These are phyloP conservation scores for Mystacides longicornis DNA, from an alignment of 2,888 invertebrate genomes.

Conservation along the genomic window DNA sequence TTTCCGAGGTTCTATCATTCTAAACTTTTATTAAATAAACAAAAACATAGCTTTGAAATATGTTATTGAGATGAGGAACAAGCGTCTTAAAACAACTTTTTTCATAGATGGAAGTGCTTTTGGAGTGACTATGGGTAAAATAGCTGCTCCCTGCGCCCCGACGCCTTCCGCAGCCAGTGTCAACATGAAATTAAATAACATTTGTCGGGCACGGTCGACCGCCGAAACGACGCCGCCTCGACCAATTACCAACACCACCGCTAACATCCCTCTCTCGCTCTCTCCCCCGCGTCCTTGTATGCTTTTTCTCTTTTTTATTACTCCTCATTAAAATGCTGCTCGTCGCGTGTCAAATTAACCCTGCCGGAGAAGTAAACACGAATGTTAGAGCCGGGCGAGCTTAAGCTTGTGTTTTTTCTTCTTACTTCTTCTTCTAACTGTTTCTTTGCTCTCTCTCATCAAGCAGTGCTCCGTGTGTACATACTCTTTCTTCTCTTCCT, in stretches of 20 bases:
- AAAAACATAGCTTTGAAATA: no score
- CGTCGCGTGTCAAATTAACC: conserved; percentile 15
- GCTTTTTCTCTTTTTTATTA: background rate
- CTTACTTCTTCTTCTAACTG: no score
- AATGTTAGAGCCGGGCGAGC: no score
- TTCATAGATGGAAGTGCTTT: no score
- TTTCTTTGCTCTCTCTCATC: no score
- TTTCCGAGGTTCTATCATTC: no score
- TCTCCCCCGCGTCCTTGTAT: background rate
- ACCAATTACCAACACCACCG: conserved; percentile 3
- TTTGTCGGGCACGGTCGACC: conserved; percentile 1
- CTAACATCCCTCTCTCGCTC: background rate
- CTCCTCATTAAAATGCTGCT: conserved; percentile 11
- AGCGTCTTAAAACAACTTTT: no score
- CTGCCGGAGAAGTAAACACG: background rate
- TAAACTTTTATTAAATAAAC: no score
- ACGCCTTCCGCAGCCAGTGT: background rate
- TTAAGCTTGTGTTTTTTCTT: no score
- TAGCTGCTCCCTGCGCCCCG: no score
- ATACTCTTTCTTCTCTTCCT: background rate
- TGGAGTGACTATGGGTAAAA: no score
- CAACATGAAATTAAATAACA: conserved; percentile 1
- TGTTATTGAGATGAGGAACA: no score
- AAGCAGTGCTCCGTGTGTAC: background rate
- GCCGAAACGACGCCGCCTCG: conserved; percentile 3